Base-by-base conservation (phyloP, 2,113 vertebrate species). In the Hymenochirus boettgeri region DNA sequence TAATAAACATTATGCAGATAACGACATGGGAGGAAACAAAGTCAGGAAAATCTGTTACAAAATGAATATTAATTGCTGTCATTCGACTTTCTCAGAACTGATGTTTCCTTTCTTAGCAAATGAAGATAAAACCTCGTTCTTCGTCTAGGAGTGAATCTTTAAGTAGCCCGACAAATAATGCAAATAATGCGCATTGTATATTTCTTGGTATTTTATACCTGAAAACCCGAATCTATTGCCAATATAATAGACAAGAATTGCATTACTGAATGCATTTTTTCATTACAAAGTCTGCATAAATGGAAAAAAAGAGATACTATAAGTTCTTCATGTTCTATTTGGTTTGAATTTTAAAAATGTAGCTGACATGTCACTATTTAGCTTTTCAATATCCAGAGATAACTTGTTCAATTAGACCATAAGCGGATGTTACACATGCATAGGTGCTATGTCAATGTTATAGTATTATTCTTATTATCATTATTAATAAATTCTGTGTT, bases 21-120 rank as follows among this genome's bases (percentile, higher is more conserved):
- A 66, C 59, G 57, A 66, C 58, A 59, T 50, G 59, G 55, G 46
- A 66, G 64, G 64, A 66, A 57, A 52, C 46, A 39, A 31, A 58
- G 25, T 18, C 31, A 26, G 45, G 13, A 25, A 39, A 59, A 66
- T 58, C 64, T 39, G 64, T 48, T 37, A 52, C 31, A 26, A 56
- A 66, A 66, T 58, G 64, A 66, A 58, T 66, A 66, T 66, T 66
- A 66, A 66, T 66, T 66, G 64, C 55, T 52, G 55, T 57, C 55
- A 66, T 66, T 66, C 7, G 22, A 50, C 27, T 66, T 58, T 66
- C 54, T 66, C 31, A 24, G 39, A 58, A 46, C 45, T 47, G 45
- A 58, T 58, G 57, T 53, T 57, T 65, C 45, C 45, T 21, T 58
- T 52, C 52, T 59, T 22, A 23, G 24, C 55, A 66, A 58, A 58